Evolutionary conservation across 2,888 invertebrate genomes (phyloP).

Genomic region (Callosobruchus maculatus): DNA sequence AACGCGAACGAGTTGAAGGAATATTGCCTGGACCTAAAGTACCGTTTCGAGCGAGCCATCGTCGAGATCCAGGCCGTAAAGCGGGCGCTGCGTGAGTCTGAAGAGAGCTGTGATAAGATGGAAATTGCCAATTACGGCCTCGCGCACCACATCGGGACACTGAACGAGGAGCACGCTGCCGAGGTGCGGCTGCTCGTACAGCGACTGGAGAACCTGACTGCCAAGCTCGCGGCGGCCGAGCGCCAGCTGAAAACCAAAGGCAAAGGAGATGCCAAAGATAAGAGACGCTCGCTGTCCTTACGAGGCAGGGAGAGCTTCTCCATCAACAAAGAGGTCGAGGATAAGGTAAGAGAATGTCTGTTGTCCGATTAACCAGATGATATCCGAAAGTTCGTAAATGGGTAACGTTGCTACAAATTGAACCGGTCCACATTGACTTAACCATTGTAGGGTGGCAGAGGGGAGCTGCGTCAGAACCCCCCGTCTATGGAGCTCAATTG

Average conservation of each 20-base stretch:
- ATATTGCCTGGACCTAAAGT: slow-evolving; percentile 73
- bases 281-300: slow-evolving; percentile 71
- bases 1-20: slow-evolving; percentile 76
- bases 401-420: too few species aligned
- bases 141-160: slow-evolving; percentile 65
- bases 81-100: slow-evolving; percentile 73
- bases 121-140: slow-evolving; percentile 76
- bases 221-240: slow-evolving; percentile 76
- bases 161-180: slow-evolving; percentile 62
- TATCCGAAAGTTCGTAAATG: too few species aligned
- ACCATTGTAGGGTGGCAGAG: too few species aligned
- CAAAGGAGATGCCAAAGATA: slow-evolving; percentile 75
- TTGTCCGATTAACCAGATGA: too few species aligned
- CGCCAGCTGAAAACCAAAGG: slow-evolving; percentile 78
- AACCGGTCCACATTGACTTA: too few species aligned
- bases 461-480: too few species aligned
- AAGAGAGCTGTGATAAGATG: slow-evolving; percentile 74
- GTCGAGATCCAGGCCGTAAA: slow-evolving; percentile 81
- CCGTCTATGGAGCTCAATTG: too few species aligned
- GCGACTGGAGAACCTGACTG: slow-evolving; percentile 78
- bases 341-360: slow-evolving; percentile 56
- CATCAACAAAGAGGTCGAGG: slow-evolving; percentile 79
- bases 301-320: slow-evolving; percentile 67
- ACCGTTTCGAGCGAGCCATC: slow-evolving; percentile 77
- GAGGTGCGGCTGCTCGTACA: slow-evolving; percentile 79